Evolutionary conservation across 2,797 vertebrate genomes (phyloP), one percentile per base, ranked within the genome.

Genomic region (Leuciscus waleckii): DNA sequence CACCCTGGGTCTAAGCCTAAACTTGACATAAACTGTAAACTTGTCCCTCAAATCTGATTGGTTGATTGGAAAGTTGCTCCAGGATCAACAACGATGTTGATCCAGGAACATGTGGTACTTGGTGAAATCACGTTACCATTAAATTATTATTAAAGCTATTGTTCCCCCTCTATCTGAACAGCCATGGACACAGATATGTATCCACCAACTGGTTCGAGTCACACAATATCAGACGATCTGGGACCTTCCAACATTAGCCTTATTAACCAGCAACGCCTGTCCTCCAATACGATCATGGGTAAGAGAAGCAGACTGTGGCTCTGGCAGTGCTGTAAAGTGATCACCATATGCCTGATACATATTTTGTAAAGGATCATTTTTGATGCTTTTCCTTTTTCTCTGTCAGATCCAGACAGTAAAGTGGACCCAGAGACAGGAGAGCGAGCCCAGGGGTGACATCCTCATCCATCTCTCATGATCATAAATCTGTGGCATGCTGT

Each of bases 351-450:
- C n/a, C 4, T 10, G n/a, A 61, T 71, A 71, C 19, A 65, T 23
- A 32, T 19, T 43, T 70, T 10, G 26, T 73, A 56, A 26, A 39
- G 17, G 0, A 29, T 56, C 0, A 2, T 21, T 43, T 43, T 43
- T 63, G 1, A 39, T 26, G 1, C 17, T 58, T 29, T 49, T 16
- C 39, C 32, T 85, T 3, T 54, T 37, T 29, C 23, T 54, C 41
- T 80, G 39, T 17, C 68, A 94, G 93, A 91, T 19, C 71, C 92
- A 21, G 90, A 89, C 6, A 81, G 85, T 32, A 86, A 83, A 4
- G 78, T 93, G 0, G 93, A 94, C 82, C 93, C 93, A 0, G 93
- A 94, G 87, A 93, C 93, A 23, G 93, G 93, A 67, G 92, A 94
- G 51, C 76, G 79, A 86, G 90, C 92, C 2, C 89, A 91, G 85